A percentile compares a stretch with the other conserved stretches of the same genome.
Evolutionary conservation across 2,113 vertebrate genomes (phyloP).

Genomic region (Heterocephalus glaber): DNA sequence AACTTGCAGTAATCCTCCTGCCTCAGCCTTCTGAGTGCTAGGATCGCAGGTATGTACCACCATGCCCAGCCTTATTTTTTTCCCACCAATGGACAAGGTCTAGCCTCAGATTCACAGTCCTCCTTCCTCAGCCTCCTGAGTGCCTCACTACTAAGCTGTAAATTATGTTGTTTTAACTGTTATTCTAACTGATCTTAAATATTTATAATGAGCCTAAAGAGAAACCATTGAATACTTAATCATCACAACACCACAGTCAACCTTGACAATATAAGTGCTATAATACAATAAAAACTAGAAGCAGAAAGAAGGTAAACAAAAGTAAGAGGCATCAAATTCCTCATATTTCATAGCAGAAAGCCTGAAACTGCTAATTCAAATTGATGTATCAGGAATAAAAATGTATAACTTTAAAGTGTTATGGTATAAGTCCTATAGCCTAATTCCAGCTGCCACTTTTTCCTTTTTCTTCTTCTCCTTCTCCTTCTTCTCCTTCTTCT

Average conservation of each 20-base stretch:
- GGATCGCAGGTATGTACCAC: too few relatives aligned
- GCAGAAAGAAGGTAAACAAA: neutral
- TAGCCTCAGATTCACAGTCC: too few relatives aligned
- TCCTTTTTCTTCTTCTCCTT: neutral
- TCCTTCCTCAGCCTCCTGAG: too few relatives aligned
- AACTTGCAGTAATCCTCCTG: too few relatives aligned
- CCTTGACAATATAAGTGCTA: neutral
- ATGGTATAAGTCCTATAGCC: neutral
- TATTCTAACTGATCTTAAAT: constrained; percentile 4
- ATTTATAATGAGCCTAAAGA: neutral
- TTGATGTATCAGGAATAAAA: neutral
- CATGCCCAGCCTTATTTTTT: too few relatives aligned
- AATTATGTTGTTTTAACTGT: neutral
- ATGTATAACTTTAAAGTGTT: neutral
- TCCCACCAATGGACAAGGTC: too few relatives aligned
- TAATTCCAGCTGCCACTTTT: neutral
- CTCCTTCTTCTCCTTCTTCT: neutral
- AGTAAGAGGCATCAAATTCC: neutral
- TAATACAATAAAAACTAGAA: neutral
- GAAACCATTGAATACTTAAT: neutral
- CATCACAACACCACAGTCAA: neutral
- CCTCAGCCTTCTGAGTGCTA: too few relatives aligned
- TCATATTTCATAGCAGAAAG: neutral
- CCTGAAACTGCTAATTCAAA: neutral
- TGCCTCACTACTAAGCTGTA: too few relatives aligned